phyloP scores from a whole-genome alignment of 2,113 vertebrate species.

The Casuarius casuarius region DNA sequence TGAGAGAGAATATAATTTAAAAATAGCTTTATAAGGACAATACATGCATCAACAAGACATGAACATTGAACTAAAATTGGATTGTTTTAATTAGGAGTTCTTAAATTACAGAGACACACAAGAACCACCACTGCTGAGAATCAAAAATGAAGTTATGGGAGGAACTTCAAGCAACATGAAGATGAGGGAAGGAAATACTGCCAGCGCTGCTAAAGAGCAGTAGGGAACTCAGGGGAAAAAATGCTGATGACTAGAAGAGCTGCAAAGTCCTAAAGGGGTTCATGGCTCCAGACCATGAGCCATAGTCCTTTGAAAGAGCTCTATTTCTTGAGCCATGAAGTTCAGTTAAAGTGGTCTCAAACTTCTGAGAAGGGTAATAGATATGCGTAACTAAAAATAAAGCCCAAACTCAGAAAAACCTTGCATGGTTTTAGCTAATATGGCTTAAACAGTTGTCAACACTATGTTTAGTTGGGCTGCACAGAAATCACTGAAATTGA shows the following conservation, averaged over 20 bases:
- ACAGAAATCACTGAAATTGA: not conserved
- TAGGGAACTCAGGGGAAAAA: not conserved
- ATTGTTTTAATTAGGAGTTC: not conserved
- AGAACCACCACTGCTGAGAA: not conserved
- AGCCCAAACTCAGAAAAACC: not conserved
- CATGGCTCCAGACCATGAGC: not conserved
- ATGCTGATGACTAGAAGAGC: not conserved
- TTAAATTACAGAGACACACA: not conserved
- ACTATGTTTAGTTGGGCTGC: not conserved
- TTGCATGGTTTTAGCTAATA: not conserved
- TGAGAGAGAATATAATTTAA: not conserved
- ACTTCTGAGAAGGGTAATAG: not conserved
- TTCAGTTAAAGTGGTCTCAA: not conserved
- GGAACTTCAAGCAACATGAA: not conserved
- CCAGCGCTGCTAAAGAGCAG: not conserved
- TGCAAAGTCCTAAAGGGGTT: not conserved
- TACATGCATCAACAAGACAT: not conserved
- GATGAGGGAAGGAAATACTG: not conserved
- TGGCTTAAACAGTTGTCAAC: not conserved
- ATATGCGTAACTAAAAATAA: not conserved
- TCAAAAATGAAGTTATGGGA: accelerated
- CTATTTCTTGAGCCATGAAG: not conserved
- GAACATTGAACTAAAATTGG: not conserved
- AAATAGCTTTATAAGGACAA: not conserved
- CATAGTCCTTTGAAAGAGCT: not conserved